Conservation (phyloP, 2,113 vertebrate species). For the Nothoprocta perdicaria region DNA sequence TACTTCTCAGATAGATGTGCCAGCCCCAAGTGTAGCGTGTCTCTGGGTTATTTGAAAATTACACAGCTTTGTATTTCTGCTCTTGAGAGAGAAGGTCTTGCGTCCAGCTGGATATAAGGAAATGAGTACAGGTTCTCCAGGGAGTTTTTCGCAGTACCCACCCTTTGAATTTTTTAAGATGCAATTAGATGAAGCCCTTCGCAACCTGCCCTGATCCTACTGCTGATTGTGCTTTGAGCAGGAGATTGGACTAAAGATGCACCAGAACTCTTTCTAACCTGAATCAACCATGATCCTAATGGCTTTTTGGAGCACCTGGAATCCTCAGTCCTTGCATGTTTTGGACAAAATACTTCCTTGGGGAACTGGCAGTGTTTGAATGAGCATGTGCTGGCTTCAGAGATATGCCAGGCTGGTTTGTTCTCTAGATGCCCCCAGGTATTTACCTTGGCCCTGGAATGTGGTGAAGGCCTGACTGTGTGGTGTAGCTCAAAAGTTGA, state of each 20-base stretch:
- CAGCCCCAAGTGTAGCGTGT: too few relatives aligned
- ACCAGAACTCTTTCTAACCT: background rate
- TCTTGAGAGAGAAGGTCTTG: background rate
- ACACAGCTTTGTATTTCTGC: background rate
- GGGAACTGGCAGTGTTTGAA: background rate
- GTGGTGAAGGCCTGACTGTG: background rate
- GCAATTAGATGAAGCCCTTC: background rate
- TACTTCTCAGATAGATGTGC: background rate
- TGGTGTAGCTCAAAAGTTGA: accelerated
- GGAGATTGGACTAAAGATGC: background rate
- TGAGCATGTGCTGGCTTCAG: accelerated
- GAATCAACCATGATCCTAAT: background rate
- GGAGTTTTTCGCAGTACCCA: too few relatives aligned
- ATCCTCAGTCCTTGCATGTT: too few relatives aligned
- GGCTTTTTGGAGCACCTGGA: background rate
- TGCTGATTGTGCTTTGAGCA: background rate
- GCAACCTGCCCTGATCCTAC: background rate
- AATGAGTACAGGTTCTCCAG: too few relatives aligned
- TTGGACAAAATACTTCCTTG: background rate
- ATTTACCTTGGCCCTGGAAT: background rate
- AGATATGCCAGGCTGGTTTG: background rate
- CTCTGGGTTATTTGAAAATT: background rate
- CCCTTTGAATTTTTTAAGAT: background rate
- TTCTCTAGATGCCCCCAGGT: background rate
- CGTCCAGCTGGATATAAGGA: accelerated